phyloP scores from a whole-genome alignment of 2,888 invertebrate species.

The Cataglyphis rosenhaueri region DNA sequence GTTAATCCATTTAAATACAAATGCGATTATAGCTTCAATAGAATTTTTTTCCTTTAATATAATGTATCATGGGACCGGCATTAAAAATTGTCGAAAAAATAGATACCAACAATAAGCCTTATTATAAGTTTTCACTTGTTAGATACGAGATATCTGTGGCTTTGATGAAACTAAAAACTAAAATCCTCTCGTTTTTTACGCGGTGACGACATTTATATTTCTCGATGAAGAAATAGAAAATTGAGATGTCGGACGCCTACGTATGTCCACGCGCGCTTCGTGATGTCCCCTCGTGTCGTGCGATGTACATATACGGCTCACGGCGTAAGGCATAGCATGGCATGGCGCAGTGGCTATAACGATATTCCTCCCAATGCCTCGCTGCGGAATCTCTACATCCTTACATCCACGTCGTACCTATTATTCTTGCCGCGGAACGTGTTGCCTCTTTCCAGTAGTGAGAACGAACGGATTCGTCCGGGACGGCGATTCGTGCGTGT shows the following conservation, averaged over 20 bases:
- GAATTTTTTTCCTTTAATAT: not conserved
- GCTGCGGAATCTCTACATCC: slow-evolving; percentile 60
- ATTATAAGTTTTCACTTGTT: not conserved
- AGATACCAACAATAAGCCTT: not conserved
- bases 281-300: slow-evolving; percentile 53
- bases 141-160: not conserved
- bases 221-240: slow-evolving; percentile 57
- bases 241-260: slow-evolving; percentile 73
- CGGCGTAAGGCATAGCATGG: slow-evolving; percentile 46
- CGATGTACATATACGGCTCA: slow-evolving; percentile 55
- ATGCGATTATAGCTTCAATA: slow-evolving; percentile 1
- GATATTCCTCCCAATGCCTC: slow-evolving; percentile 66
- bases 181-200: not conserved
- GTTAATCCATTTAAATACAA: slow-evolving; percentile 14
- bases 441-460: slow-evolving; percentile 63
- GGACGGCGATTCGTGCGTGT: slow-evolving; percentile 46
- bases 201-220: not conserved
- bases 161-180: not conserved
- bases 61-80: not conserved
- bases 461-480: slow-evolving; percentile 66
- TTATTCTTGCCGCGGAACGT: slow-evolving; percentile 77
- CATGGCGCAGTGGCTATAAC: slow-evolving; percentile 62
- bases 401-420: slow-evolving; percentile 77
- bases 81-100: not conserved
- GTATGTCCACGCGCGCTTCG: slow-evolving; percentile 63